Percentiles rank a stretch among this genome's conserved stretches.
These are phyloP conservation scores for Oncorhynchus keta DNA, from an alignment of 2,113 vertebrate species.

Conservation along the genomic window DNA sequence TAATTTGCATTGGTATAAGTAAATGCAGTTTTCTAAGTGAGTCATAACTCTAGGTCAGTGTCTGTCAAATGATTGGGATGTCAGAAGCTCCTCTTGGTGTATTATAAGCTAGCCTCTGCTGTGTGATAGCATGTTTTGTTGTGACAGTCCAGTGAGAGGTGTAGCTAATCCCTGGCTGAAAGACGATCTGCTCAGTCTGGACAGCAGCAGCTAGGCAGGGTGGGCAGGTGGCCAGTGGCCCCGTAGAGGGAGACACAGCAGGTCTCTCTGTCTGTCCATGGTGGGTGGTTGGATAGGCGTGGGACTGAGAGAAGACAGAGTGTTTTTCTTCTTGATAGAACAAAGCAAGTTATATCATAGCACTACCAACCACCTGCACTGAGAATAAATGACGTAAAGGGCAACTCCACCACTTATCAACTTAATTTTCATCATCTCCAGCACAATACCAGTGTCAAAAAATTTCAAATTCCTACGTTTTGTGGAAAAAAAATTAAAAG, in stretches of 20 bases:
- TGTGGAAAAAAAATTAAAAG: too few species aligned
- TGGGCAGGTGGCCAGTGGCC: conserved; percentile 10
- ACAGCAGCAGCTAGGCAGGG: conserved; percentile 16
- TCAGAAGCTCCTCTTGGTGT: background rate
- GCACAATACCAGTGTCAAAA: too few species aligned
- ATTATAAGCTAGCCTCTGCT: conserved; percentile 12
- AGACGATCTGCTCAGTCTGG: conserved; percentile 20
- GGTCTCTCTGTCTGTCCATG: conserved; percentile 34
- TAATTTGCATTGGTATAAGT: background rate
- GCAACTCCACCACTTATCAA: too few species aligned
- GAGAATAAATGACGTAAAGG: background rate
- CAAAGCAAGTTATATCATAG: conserved; percentile 24
- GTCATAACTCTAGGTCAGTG: background rate
- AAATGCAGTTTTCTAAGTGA: background rate
- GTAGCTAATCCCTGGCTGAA: conserved; percentile 30
- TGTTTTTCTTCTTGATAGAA: conserved; percentile 29
- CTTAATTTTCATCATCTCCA: too few species aligned
- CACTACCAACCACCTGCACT: background rate
- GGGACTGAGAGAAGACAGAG: conserved; percentile 25
- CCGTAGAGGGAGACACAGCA: conserved; percentile 29
- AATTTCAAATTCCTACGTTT: too few species aligned
- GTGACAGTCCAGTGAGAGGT: conserved; percentile 23
- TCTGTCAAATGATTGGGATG: background rate
- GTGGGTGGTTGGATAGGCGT: conserved; percentile 20
- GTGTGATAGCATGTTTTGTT: conserved; percentile 33